Conservation (phyloP, 2,113 vertebrate genomes). For the Gallinago jamesoni region DNA sequence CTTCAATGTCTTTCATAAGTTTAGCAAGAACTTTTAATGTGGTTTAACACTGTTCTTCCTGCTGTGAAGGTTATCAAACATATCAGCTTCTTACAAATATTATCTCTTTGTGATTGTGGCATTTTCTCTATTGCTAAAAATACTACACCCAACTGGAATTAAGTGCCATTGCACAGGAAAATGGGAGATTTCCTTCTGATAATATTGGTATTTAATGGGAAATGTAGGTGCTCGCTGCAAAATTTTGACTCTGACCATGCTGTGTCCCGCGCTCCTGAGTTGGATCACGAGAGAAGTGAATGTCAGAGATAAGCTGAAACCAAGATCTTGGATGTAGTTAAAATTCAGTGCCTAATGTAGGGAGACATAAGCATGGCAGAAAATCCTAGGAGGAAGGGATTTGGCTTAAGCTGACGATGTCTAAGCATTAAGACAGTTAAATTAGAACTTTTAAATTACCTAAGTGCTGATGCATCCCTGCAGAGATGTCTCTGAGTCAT, state of each 20-base stretch:
- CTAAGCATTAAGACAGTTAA: slow-evolving; percentile 55
- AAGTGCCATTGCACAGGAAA: background rate
- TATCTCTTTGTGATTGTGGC: background rate
- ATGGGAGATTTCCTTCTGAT: background rate
- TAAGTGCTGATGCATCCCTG: slow-evolving; percentile 36
- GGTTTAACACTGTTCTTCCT: background rate
- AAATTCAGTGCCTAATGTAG: background rate
- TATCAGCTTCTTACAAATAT: background rate
- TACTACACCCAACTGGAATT: background rate
- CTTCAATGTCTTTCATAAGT: background rate
- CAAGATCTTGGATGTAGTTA: background rate
- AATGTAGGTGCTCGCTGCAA: background rate
- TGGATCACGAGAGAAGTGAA: background rate
- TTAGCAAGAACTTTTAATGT: background rate
- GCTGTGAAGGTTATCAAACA: background rate
- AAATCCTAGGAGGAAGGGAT: slow-evolving; percentile 7
- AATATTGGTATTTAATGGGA: background rate
- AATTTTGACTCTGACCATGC: background rate
- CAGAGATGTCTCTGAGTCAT: slow-evolving; percentile 6
- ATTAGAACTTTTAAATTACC: slow-evolving; percentile 58
- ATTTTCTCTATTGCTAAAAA: background rate
- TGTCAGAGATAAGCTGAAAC: background rate
- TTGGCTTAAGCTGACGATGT: slow-evolving; percentile 19
- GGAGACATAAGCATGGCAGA: background rate
- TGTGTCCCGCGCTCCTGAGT: background rate